These are phyloP conservation scores for Sander lucioperca DNA, from an alignment of 2,113 vertebrate genomes.

Conservation along the genomic window DNA sequence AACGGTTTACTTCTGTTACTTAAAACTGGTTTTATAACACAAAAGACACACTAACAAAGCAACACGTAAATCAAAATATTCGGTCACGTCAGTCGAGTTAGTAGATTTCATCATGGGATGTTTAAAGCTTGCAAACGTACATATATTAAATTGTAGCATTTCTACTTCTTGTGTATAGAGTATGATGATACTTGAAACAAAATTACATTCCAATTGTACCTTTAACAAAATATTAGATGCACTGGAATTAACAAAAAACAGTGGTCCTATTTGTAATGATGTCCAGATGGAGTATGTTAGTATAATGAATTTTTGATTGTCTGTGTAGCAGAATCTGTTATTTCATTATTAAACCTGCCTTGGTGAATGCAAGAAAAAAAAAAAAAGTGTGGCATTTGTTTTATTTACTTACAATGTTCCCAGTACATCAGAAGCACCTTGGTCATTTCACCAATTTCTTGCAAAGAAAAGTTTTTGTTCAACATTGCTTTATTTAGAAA, in stretches of 20 bases:
- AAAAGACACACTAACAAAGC: not conserved
- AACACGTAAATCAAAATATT: not conserved
- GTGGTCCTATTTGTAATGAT: not conserved
- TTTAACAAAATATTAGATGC: not conserved
- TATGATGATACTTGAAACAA: not conserved
- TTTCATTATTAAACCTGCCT: conserved; percentile 22
- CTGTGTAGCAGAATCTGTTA: not conserved
- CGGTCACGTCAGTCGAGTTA: not conserved
- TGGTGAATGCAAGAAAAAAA: not conserved
- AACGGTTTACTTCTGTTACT: not conserved
- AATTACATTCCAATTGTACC: conserved; percentile 13
- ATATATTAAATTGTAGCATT: not conserved
- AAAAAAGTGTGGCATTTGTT: too few species aligned
- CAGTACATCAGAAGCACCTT: not conserved
- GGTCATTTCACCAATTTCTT: not conserved
- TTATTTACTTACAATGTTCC: not conserved
- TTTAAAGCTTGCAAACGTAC: not conserved
- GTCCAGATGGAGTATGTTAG: not conserved
- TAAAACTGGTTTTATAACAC: not conserved
- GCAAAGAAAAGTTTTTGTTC: not conserved
- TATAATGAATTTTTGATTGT: not conserved
- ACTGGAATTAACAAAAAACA: not conserved
- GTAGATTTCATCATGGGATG: not conserved
- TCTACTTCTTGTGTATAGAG: not conserved
- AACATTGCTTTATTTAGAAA: not conserved